Conservation (phyloP, 2,888 invertebrate species). For the Chydorus sphaericus region DNA sequence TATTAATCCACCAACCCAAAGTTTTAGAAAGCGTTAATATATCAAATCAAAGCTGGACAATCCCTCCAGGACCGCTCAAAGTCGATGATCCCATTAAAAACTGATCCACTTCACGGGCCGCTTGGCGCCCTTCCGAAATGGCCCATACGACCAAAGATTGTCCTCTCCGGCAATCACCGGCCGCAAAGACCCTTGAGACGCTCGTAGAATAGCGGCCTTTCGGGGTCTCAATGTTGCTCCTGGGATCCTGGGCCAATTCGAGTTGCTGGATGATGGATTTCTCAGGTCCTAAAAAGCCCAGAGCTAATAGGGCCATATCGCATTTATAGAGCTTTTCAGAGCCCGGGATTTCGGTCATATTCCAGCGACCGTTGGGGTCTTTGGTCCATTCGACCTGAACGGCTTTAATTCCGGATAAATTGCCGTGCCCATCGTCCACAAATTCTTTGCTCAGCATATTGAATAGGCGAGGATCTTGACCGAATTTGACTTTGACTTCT, state of each 20-base stretch:
- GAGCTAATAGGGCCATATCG: constrained; percentile 86
- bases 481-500: constrained; percentile 80
- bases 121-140: constrained; percentile 94
- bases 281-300: constrained; percentile 98
- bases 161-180: constrained; percentile 96
- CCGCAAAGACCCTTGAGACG: constrained; percentile 76
- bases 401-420: constrained; percentile 79
- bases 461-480: constrained; percentile 84
- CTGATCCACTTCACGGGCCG: constrained; percentile 82
- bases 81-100: constrained; percentile 59
- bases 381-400: constrained; percentile 88
- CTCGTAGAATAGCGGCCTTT: constrained; percentile 62
- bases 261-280: constrained; percentile 67
- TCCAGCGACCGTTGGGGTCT: constrained; percentile 75
- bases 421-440: constrained; percentile 71
- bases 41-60: constrained; percentile 39
- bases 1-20: too few species aligned
- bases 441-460: constrained; percentile 88
- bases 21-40: too few species aligned
- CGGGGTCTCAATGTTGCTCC: constrained; percentile 80
- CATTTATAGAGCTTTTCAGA: constrained; percentile 65
- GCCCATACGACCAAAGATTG: constrained; percentile 99
- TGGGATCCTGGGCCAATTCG: constrained; percentile 64
- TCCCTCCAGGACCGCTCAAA: constrained; percentile 85
- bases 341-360: constrained; percentile 72